Conservation (phyloP, 1,140 invertebrate genomes). For the Drosophila nigrodunni region DNA sequence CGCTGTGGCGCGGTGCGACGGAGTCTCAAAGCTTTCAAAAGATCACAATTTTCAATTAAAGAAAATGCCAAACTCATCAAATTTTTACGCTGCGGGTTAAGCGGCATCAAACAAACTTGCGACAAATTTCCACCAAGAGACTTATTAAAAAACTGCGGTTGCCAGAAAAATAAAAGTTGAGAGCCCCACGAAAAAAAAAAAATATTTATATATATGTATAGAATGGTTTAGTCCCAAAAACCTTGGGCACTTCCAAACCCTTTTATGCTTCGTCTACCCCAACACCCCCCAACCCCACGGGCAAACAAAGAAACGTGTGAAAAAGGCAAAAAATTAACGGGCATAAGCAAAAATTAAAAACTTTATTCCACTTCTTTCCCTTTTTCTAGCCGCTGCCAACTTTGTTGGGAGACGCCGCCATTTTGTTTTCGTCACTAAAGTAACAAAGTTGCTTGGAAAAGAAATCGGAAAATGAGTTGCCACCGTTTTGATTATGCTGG, state of each 20-base stretch:
- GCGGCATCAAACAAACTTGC: conserved; percentile 62
- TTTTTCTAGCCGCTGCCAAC: background rate
- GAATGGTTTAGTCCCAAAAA: background rate
- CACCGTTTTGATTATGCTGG: conserved; percentile 56
- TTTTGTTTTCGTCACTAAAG: conserved; percentile 38
- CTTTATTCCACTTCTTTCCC: conserved; percentile 11
- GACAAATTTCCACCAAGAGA: conserved; percentile 46
- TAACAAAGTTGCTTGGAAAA: conserved; percentile 24
- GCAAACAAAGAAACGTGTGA: conserved; percentile 77
- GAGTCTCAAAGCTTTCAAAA: conserved; percentile 79
- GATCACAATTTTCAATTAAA: conserved; percentile 84
- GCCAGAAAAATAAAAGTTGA: conserved; percentile 47
- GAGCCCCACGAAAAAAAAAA: conserved; percentile 1
- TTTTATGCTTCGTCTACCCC: conserved; percentile 5
- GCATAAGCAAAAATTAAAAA: conserved; percentile 60
- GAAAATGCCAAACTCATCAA: conserved; percentile 84
- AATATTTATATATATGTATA: no score
- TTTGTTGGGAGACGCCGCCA: conserved; percentile 41
- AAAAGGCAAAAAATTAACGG: conserved; percentile 80
- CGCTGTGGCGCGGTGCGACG: background rate
- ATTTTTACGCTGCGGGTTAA: conserved; percentile 81
- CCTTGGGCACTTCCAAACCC: conserved; percentile 53
- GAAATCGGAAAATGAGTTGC: conserved; percentile 28
- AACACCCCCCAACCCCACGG: conserved; percentile 2
- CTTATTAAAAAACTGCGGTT: conserved; percentile 70